A percentile compares a stretch with the other conserved stretches of the same genome.
Conservation (phyloP, 2,113 vertebrate species). For the Noturus placidus region DNA sequence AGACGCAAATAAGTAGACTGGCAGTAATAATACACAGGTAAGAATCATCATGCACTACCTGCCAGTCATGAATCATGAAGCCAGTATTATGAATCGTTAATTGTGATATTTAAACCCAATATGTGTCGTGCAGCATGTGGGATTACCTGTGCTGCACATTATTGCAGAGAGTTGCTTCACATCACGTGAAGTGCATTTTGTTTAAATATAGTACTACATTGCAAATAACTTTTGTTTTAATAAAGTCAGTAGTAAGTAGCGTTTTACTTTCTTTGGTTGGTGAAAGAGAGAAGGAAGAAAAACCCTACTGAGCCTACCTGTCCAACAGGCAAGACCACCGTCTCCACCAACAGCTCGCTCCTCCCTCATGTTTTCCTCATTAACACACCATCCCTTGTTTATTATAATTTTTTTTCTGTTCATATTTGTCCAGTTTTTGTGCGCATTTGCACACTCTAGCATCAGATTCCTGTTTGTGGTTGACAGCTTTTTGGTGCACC, state of each 20-base stretch:
- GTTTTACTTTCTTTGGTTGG: neutral
- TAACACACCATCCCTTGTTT: neutral
- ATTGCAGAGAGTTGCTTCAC: neutral
- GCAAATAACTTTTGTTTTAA: neutral
- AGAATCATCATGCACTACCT: neutral
- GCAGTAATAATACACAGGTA: neutral
- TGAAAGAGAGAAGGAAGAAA: neutral
- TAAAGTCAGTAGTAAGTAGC: neutral
- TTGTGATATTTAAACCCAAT: neutral
- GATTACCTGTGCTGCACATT: neutral
- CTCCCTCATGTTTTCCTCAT: conserved; percentile 69
- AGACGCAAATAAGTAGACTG: neutral
- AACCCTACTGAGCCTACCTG: neutral
- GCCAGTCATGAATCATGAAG: neutral
- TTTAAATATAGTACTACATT: neutral
- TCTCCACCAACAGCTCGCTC: conserved; percentile 16
- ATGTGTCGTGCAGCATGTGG: neutral
- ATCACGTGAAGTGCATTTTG: neutral
- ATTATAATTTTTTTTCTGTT: conserved; percentile 31
- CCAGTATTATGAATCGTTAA: too few relatives aligned
- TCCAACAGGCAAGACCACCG: conserved; percentile 21
- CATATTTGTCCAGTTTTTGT: conserved; percentile 3
- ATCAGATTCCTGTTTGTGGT: neutral
- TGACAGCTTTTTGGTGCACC: neutral
- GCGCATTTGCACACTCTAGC: neutral